Evolutionary conservation across 1,140 invertebrate genomes (phyloP).

Genomic region (Chrysomallon squamiferum): DNA sequence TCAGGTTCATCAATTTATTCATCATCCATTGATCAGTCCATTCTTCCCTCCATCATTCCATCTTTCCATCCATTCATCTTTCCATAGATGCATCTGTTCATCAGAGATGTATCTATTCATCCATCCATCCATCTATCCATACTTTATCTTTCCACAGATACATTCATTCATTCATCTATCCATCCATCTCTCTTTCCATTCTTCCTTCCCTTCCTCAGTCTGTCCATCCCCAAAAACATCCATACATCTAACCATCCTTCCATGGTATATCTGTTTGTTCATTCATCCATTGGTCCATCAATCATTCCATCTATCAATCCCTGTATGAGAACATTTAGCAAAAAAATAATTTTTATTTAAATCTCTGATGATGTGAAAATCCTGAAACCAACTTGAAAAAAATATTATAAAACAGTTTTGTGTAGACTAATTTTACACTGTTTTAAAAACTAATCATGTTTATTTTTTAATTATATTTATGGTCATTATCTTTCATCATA

Average conservation of each 20-base stretch:
- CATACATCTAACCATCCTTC: neutral
- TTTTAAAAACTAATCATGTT: too few species aligned
- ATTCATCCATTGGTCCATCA: neutral
- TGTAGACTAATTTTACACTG: too few species aligned
- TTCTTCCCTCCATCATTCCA: neutral
- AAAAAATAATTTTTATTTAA: too few species aligned
- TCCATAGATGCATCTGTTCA: too few species aligned
- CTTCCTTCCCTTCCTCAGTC: neutral
- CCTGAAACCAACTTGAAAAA: too few species aligned
- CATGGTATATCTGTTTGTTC: neutral
- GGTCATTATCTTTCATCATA: too few species aligned
- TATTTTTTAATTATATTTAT: too few species aligned
- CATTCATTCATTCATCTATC: neutral
- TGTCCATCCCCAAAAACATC: neutral
- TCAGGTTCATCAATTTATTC: too few species aligned
- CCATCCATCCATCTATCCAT: neutral
- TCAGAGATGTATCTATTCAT: neutral
- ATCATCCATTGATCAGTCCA: too few species aligned
- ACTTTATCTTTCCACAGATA: neutral
- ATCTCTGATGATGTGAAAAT: too few species aligned
- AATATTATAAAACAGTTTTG: too few species aligned
- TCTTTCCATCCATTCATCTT: neutral
- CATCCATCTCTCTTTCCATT: neutral
- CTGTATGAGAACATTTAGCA: too few species aligned
- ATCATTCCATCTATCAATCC: conserved; percentile 3